Evolutionary conservation across 2,888 invertebrate species (phyloP).

Genomic region (Cabera pusaria): DNA sequence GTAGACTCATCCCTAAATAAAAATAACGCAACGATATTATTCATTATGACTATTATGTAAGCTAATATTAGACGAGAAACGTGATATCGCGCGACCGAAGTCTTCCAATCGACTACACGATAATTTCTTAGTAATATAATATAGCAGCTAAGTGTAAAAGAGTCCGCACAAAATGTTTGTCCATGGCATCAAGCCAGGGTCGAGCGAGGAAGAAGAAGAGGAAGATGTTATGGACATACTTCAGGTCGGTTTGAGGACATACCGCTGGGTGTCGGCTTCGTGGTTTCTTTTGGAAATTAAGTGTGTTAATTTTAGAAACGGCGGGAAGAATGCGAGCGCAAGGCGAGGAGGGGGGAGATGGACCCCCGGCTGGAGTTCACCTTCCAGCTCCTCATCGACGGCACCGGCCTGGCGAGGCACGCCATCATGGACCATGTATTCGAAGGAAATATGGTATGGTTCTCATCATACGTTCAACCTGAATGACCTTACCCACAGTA

Average conservation of each 20-base stretch:
- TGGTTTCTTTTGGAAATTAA: neutral
- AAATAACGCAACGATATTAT: no score
- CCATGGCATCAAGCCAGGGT: constrained; percentile 78
- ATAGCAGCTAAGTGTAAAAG: no score
- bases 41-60: no score
- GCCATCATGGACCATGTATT: constrained; percentile 96
- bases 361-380: constrained; percentile 95
- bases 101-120: no score
- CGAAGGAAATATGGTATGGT: constrained; percentile 92
- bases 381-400: constrained; percentile 93
- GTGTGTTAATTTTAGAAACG: constrained; percentile 72
- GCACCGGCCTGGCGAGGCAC: constrained; percentile 90
- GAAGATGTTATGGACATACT: constrained; percentile 82
- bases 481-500: neutral
- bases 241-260: constrained; percentile 53
- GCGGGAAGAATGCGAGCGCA: constrained; percentile 96
- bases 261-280: neutral
- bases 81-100: no score
- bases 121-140: no score
- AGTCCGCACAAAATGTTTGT: constrained; percentile 86
- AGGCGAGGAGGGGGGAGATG: constrained; percentile 95
- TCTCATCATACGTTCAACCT: no score
- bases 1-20: no score
- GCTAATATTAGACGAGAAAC: no score
- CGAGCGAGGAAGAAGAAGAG: constrained; percentile 83